Evolutionary conservation across 2,113 vertebrate genomes (phyloP), one percentile per base, ranked within the genome.

Genomic region (Silurus glanis): DNA sequence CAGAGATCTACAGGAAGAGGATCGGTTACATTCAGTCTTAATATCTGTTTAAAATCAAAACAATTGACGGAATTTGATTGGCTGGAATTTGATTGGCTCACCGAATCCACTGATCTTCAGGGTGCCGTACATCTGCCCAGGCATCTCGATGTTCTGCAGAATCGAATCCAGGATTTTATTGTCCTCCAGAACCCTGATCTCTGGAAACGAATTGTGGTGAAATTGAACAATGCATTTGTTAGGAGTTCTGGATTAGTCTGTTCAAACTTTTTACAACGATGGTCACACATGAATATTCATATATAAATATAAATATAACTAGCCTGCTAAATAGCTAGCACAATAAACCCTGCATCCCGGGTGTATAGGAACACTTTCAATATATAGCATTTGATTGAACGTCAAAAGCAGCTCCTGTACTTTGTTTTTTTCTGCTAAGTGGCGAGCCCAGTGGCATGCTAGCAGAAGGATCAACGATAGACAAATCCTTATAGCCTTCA

Each of bases 131-230:
- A 13, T 83, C 92, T 96, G 95, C 13, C 91, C 93, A 81, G 98
- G 98, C 95, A 99, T 97, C 75, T 95, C 92, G 82, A 97, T 89
- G n/a, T 95, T 89, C 79, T 95, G 86, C 80, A 98, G 92, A 12
- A 90, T 79, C 66, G 85, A 86, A 14, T 87, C 80, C 91, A 99
- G 93, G 4, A 86, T 90, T 3, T 84, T 91, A 86, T 99, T 99
- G 56, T 96, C 92, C 94, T 98, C 96, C 90, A 98, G 87, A 89
- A 89, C 67, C 17, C 89, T 90, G 47, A 95, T 5, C 87, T 93
- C 98, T 99, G 78, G 92, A 87, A 84, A 55, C 21, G 25, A 28
- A 51, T 8, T 10, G 51, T 37, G 37, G 37, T 37, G 37, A 37
- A 37, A 37, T 37, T 37, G 37, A 37, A 37, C 37, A 37, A 37